Evolutionary conservation across 1,140 invertebrate species (phyloP).

Genomic region (Araneus ventricosus): DNA sequence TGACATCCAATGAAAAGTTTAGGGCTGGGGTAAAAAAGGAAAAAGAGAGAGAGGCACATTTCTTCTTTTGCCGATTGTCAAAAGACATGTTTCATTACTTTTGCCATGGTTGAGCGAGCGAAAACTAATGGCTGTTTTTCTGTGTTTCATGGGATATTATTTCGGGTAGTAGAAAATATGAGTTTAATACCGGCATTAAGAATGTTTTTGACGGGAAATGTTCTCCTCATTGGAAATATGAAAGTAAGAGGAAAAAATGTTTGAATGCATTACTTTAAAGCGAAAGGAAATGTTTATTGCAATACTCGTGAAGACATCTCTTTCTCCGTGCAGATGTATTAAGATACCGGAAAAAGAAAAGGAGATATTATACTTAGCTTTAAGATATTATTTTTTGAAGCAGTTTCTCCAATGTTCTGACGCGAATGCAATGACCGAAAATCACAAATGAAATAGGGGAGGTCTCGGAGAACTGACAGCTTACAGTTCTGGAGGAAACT

Average conservation of each 20-base stretch:
- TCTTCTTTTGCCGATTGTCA: not conserved
- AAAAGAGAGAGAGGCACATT: not conserved
- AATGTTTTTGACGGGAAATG: not conserved
- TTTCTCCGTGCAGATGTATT: not conserved
- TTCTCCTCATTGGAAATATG: not conserved
- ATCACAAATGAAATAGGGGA: not conserved
- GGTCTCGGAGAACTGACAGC: no score
- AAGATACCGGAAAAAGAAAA: not conserved
- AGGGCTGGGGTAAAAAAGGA: no score
- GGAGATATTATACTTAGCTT: not conserved
- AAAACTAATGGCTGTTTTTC: conserved; percentile 22
- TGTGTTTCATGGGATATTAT: conserved; percentile 7
- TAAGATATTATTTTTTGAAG: not conserved
- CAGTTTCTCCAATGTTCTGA: not conserved
- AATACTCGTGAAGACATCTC: not conserved
- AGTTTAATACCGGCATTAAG: conserved; percentile 2
- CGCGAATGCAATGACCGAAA: not conserved
- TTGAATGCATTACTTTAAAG: not conserved
- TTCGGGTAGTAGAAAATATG: not conserved
- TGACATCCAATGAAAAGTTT: conserved; percentile 17
- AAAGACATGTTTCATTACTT: conserved; percentile 37
- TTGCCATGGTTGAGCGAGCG: not conserved
- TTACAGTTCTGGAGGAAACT: no score
- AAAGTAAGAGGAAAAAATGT: not conserved
- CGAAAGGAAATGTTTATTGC: conserved; percentile 14